Base-by-base conservation (phyloP, 2,113 vertebrate species). In the Anarhynchus alexandrinus region DNA sequence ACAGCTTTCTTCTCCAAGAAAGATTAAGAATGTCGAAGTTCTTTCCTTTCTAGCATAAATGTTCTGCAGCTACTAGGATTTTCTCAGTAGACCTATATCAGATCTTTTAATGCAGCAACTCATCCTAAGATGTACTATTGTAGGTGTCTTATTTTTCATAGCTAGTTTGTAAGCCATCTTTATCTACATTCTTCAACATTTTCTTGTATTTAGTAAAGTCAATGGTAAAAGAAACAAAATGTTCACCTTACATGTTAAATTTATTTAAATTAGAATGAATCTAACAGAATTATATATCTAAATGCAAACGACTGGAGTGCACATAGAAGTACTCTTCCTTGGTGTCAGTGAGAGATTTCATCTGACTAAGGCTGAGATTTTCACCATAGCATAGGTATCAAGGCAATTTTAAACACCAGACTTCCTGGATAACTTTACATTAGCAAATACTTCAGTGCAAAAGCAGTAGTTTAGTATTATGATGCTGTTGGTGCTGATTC, bases 1-100 rank as follows among this genome's bases (percentile, higher is more conserved):
- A 90, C 90, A 97, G 88, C 26, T 93, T 91, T 81, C 93, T 93
- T 82, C 51, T 67, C 47, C 51, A 77, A 55, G 62, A 88, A 86
- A 69, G 32, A 81, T 38, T 32, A 92, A 77, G 58, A 66, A 70
- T 81, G 89, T 73, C 10, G n/a, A 69, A 86, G 64, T 14, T 90
- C 42, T 62, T 90, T 87, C 49, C 15, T 36, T 92, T 72, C 34
- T 73, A 86, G 26, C 5, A 10, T 73, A 89, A 77, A 82, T 36
- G 34, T 72, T 93, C 54, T 90, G 67, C 49, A 96, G 54, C 45
- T 66, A 73, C 49, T 70, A 69, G 54, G 51, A 20, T 83, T 90
- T 93, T 83, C 54, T 69, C 49, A 82, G 74, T 29, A 90, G 57
- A 70, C 14, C 20, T 73, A 15, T 57, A 27, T 90, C 49, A 85